phyloP scores from a whole-genome alignment of 2,888 invertebrate genomes.

The Tridacna crocea region DNA sequence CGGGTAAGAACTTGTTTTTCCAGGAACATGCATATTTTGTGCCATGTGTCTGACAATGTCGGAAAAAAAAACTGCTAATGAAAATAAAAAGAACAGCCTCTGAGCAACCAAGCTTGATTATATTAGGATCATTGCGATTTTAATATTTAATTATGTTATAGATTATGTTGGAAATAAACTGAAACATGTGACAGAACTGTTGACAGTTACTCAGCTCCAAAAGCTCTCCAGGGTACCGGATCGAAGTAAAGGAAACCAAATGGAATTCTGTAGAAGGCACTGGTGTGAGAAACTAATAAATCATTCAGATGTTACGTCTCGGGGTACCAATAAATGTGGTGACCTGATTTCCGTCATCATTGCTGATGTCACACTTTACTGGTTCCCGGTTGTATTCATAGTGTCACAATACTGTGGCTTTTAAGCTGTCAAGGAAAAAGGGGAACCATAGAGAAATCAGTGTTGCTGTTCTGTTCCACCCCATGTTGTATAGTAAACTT shows the following conservation, averaged over 20 bases:
- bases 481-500: no score
- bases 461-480: slow-evolving; percentile 1
- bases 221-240: slow-evolving; percentile 2
- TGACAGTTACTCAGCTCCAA: slow-evolving; percentile 1
- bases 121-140: no score
- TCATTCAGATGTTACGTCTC: slow-evolving; percentile 26
- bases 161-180: slow-evolving; percentile 21
- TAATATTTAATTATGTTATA: slow-evolving; percentile 21
- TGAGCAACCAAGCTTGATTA: no score
- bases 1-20: no score
- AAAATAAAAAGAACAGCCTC: no score
- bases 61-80: no score
- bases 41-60: no score
- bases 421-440: slow-evolving; percentile 4
- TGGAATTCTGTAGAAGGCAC: not conserved
- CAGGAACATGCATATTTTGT: no score
- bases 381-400: slow-evolving; percentile 9
- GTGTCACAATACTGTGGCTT: slow-evolving; percentile 8
- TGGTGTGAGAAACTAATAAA: slow-evolving; percentile 26
- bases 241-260: not conserved
- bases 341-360: slow-evolving; percentile 27
- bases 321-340: slow-evolving; percentile 20
- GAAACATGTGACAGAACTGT: slow-evolving; percentile 18
- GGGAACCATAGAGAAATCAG: slow-evolving; percentile 6
- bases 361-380: slow-evolving; percentile 24